Percentiles rank a stretch among this genome's conserved stretches.
Conservation (phyloP, 2,113 vertebrate species). For the Percopsis transmontana region DNA sequence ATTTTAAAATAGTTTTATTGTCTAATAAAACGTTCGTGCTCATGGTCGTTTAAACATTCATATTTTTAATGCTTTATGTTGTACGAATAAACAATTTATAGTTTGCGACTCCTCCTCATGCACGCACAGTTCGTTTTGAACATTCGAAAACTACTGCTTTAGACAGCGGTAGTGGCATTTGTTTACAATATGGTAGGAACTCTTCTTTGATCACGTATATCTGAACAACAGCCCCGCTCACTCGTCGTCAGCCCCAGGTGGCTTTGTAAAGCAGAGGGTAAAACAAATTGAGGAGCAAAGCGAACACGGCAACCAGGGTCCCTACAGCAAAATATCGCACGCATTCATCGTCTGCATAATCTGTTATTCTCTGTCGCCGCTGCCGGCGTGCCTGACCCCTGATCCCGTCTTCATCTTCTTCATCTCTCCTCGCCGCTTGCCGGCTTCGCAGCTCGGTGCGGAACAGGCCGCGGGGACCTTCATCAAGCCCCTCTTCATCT, state of each 20-base stretch:
- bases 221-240: neutral
- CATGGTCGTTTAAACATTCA: too few species aligned
- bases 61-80: too few species aligned
- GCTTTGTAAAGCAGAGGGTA: conserved; percentile 87
- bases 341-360: conserved; percentile 86
- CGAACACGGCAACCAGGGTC: conserved; percentile 87
- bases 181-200: neutral
- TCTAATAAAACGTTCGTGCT: too few species aligned
- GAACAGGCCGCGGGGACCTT: conserved; percentile 67
- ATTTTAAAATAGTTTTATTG: too few species aligned
- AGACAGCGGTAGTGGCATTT: too few species aligned
- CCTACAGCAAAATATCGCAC: conserved; percentile 90
- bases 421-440: conserved; percentile 51
- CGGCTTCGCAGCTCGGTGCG: conserved; percentile 69
- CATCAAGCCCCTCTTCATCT: conserved; percentile 82
- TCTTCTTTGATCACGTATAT: neutral
- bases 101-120: too few species aligned
- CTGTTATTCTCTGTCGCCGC: conserved; percentile 66
- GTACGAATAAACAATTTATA: too few species aligned
- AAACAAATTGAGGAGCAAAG: conserved; percentile 88
- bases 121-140: too few species aligned
- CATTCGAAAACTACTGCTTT: too few species aligned
- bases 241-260: conserved; percentile 76
- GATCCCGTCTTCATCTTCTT: conserved; percentile 46
- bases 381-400: conserved; percentile 37